Percentiles rank a stretch among this genome's conserved stretches.
Conservation (phyloP, 2,888 invertebrate species). For the Lithophane socia region DNA sequence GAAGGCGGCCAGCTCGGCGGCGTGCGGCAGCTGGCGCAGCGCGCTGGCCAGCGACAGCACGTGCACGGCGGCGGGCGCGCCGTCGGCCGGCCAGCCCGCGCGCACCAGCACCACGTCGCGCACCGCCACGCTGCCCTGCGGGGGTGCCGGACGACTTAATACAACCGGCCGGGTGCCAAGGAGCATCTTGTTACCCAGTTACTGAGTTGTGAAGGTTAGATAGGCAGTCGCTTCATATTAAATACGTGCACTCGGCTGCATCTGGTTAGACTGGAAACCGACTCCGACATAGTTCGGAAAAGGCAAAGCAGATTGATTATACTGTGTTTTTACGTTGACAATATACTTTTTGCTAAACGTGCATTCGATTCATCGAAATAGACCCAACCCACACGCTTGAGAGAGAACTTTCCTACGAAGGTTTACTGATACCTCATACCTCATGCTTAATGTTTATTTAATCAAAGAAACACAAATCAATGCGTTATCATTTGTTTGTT, state of each 20-base stretch:
- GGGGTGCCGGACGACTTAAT: too few relatives aligned
- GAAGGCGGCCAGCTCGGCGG: constrained; percentile 92
- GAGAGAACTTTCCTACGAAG: not conserved
- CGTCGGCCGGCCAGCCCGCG: constrained; percentile 95
- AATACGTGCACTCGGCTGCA: too few relatives aligned
- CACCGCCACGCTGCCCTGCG: constrained; percentile 77
- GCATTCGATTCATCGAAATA: not conserved
- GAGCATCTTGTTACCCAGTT: too few relatives aligned
- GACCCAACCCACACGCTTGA: not conserved
- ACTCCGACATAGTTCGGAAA: too few relatives aligned
- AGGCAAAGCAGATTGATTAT: too few relatives aligned
- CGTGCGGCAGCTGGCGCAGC: constrained; percentile 90
- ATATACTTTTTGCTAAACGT: not conserved
- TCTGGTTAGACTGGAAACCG: too few relatives aligned
- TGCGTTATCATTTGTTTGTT: not conserved
- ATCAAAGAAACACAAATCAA: not conserved
- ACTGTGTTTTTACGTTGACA: not conserved
- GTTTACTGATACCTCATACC: not conserved
- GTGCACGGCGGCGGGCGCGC: constrained; percentile 94
- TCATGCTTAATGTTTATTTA: not conserved
- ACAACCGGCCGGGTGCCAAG: too few relatives aligned
- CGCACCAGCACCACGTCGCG: constrained; percentile 93
- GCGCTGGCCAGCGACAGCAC: constrained; percentile 92
- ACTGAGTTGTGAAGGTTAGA: too few relatives aligned
- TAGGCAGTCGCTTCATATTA: too few relatives aligned